Evolutionary conservation across 2,888 invertebrate species (phyloP).

Genomic region (Drosophila nr. perissopoda): DNA sequence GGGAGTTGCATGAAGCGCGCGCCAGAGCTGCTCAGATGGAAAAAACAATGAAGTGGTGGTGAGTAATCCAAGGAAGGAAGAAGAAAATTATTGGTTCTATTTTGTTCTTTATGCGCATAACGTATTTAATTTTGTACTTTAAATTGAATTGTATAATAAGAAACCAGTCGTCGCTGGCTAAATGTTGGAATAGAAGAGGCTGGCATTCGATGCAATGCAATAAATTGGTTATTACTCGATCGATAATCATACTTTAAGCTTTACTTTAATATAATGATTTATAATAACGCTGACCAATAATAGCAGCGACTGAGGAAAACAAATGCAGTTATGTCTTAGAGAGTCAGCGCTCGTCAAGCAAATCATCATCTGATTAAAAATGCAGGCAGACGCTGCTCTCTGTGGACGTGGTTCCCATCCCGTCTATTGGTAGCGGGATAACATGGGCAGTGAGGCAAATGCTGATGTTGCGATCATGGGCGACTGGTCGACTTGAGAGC

Average conservation of each 20-base stretch:
- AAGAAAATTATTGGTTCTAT: background rate
- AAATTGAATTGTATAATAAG: constrained; percentile 18
- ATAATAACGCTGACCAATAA: constrained; percentile 32
- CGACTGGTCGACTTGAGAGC: constrained; percentile 79
- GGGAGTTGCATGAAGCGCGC: constrained; percentile 97
- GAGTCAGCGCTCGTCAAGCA: constrained; percentile 17
- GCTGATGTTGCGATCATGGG: constrained; percentile 29
- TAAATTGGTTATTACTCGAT: constrained; percentile 23
- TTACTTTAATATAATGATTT: constrained; percentile 36
- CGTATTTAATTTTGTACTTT: constrained; percentile 11
- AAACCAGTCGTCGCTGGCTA: constrained; percentile 18
- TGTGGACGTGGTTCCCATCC: constrained; percentile 23
- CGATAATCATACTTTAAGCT: constrained; percentile 17
- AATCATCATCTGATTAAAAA: constrained; percentile 17
- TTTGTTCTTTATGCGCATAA: constrained; percentile 11
- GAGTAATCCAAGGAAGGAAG: constrained; percentile 30
- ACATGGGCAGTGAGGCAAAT: constrained; percentile 70
- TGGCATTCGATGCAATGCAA: constrained; percentile 8
- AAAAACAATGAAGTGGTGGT: constrained; percentile 99
- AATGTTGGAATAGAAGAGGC: constrained; percentile 8
- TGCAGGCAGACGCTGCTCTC: constrained; percentile 45
- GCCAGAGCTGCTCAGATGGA: constrained; percentile 99
- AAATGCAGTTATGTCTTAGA: constrained; percentile 66
- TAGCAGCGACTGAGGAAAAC: constrained; percentile 37
- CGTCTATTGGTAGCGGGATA: constrained; percentile 71